Evolutionary conservation across 2,888 invertebrate genomes (phyloP).

Genomic region (Nasonia oneida): DNA sequence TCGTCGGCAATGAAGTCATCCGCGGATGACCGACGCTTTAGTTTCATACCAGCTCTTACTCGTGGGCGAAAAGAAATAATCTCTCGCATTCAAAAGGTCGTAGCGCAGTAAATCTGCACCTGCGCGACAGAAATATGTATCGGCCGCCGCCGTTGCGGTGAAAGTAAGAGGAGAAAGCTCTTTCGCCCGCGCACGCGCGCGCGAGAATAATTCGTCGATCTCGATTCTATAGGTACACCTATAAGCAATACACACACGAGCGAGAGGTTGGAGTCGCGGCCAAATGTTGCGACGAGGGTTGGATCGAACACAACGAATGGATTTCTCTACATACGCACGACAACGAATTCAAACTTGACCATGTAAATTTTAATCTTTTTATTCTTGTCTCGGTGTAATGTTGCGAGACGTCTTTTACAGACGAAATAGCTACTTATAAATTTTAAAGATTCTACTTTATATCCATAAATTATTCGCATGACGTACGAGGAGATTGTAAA

Average conservation of each 20-base stretch:
- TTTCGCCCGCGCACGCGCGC: no score
- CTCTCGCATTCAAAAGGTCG: background rate
- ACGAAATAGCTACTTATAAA: background rate
- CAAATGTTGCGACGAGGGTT: background rate
- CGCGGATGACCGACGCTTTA: background rate
- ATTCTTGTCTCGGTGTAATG: background rate
- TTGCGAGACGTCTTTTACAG: background rate
- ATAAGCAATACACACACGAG: background rate
- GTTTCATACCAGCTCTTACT: background rate
- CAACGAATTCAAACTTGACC: background rate
- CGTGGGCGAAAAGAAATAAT: background rate
- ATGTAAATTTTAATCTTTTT: background rate
- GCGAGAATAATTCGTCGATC: no score
- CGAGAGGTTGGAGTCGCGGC: background rate
- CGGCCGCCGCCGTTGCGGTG: background rate
- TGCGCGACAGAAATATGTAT: background rate
- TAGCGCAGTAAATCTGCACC: background rate
- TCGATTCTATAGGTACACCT: background rate
- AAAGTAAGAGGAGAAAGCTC: slow-evolving; percentile 18
- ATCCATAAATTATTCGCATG: background rate
- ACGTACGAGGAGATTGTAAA: background rate
- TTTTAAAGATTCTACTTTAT: background rate
- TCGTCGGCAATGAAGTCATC: background rate
- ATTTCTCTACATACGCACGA: background rate
- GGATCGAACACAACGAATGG: slow-evolving; percentile 6